phyloP scores from a whole-genome alignment of 2,113 vertebrate species.

The Eclectus roratus region DNA sequence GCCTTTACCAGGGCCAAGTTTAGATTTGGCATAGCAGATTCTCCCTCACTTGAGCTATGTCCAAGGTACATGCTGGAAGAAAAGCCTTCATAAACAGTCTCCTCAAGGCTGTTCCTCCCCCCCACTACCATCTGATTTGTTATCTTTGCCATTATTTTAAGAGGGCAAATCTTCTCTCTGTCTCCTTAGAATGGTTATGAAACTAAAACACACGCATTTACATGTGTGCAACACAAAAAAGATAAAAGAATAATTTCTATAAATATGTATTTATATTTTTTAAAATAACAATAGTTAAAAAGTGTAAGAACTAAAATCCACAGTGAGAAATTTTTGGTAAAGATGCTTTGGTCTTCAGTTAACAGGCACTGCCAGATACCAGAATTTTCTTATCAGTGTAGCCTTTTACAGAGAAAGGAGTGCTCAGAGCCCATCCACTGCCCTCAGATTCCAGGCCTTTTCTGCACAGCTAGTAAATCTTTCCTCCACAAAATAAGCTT shows the following conservation, averaged over 20 bases:
- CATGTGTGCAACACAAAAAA: not conserved
- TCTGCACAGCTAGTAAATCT: not conserved
- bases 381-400: not conserved
- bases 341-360: not conserved
- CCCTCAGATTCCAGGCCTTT: conserved; percentile 22
- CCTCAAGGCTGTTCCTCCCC: conserved; percentile 48
- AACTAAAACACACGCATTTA: not conserved
- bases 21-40: conserved; percentile 65
- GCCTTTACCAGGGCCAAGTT: conserved; percentile 64
- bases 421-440: not conserved
- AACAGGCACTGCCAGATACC: not conserved
- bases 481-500: not conserved
- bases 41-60: conserved; percentile 63
- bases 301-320: not conserved
- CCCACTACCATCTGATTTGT: conserved; percentile 48
- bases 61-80: conserved; percentile 65
- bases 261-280: not conserved
- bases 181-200: not conserved
- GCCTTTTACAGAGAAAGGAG: not conserved
- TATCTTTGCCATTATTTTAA: conserved; percentile 46
- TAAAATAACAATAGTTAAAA: not conserved
- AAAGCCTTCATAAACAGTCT: conserved; percentile 59
- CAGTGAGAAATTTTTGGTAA: not conserved
- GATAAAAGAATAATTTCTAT: not conserved
- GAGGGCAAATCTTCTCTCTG: conserved; percentile 18